Conservation (phyloP, 2,797 vertebrate species). For the Propithecus deckenii region DNA sequence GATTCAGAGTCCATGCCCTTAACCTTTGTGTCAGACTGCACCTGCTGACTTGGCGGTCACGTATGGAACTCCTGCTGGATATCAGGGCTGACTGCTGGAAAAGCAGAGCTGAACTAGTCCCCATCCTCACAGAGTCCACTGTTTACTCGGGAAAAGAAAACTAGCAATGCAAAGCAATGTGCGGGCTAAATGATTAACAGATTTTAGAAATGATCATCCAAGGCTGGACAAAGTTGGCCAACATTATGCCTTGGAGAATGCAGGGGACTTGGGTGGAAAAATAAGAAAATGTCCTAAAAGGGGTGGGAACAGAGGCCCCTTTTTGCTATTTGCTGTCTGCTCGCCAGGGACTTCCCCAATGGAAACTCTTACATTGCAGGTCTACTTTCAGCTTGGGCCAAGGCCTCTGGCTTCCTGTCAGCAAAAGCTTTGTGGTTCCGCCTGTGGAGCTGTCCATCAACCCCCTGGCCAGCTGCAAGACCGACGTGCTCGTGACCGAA, state of each 20-base stretch:
- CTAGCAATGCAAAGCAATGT: not conserved
- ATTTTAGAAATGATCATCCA: not conserved
- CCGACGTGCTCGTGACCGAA: constrained; percentile 96
- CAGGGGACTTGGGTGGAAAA: not conserved
- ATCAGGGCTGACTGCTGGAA: not conserved
- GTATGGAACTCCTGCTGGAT: not conserved
- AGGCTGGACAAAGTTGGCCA: not conserved
- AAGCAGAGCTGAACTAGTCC: not conserved
- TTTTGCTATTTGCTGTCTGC: constrained; percentile 61
- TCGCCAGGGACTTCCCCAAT: constrained; percentile 78
- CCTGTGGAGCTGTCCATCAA: constrained; percentile 98
- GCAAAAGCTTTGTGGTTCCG: constrained; percentile 98
- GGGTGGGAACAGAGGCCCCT: not conserved
- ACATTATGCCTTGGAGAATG: not conserved
- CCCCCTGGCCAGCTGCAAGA: constrained; percentile 98
- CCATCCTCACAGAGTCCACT: not conserved
- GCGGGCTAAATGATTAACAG: not conserved
- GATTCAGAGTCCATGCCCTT: not conserved
- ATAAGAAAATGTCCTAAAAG: not conserved
- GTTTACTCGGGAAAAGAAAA: not conserved
- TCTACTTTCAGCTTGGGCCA: constrained; percentile 98
- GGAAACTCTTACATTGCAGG: constrained; percentile 84
- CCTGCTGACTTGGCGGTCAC: not conserved
- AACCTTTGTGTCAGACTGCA: not conserved
- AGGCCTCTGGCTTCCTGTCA: constrained; percentile 98